Conservation (phyloP, 2,888 invertebrate species). For the Agrochola litura region DNA sequence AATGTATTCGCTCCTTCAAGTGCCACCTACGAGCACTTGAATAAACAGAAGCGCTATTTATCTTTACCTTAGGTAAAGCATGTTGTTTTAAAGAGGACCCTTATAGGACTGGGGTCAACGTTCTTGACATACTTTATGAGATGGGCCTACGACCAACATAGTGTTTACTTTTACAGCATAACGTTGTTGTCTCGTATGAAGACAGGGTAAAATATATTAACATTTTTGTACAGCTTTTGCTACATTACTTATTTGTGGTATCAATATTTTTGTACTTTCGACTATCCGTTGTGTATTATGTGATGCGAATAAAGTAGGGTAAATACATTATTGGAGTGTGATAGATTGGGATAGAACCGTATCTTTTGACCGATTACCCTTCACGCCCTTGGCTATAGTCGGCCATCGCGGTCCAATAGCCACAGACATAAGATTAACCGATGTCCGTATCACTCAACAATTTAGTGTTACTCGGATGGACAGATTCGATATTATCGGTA, state of each 20-base stretch:
- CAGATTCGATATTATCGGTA: slow-evolving; percentile 57
- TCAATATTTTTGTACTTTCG: slow-evolving; percentile 24
- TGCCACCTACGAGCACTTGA: slow-evolving; percentile 83
- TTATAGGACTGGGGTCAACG: slow-evolving; percentile 79
- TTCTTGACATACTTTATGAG: slow-evolving; percentile 79
- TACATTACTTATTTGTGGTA: slow-evolving; percentile 17
- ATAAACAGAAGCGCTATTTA: slow-evolving; percentile 83
- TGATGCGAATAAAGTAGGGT: slow-evolving; percentile 55
- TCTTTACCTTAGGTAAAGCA: slow-evolving; percentile 79
- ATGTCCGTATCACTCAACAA: slow-evolving; percentile 68
- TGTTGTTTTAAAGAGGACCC: slow-evolving; percentile 83
- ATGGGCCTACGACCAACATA: slow-evolving; percentile 62
- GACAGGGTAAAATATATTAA: slow-evolving; percentile 12
- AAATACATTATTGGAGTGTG: slow-evolving; percentile 61
- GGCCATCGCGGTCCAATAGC: slow-evolving; percentile 65
- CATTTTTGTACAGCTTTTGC: slow-evolving; percentile 1
- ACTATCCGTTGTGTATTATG: slow-evolving; percentile 25
- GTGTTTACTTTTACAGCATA: slow-evolving; percentile 45
- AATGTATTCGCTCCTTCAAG: slow-evolving; percentile 76
- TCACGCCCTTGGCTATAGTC: slow-evolving; percentile 67
- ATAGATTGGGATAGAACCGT: slow-evolving; percentile 68
- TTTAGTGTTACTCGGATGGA: slow-evolving; percentile 64
- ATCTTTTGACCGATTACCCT: slow-evolving; percentile 75
- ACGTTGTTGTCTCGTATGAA: slow-evolving; percentile 25
- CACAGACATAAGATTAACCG: slow-evolving; percentile 69